Base-by-base conservation (phyloP, 2,113 vertebrate species). In the Loxodonta africana region DNA sequence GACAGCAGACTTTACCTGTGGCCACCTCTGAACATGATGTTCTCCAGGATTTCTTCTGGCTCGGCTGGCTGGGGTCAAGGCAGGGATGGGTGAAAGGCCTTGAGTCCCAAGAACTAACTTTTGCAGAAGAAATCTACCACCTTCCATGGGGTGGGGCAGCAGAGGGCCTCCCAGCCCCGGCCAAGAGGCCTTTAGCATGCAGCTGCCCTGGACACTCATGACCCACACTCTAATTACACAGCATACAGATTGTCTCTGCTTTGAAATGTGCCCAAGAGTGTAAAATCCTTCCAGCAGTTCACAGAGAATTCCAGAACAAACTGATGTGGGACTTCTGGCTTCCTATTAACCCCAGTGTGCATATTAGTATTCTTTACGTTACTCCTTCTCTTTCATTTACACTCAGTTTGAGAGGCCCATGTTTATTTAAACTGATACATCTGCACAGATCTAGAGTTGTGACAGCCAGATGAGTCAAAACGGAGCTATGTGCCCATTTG, bases 261-360 rank as follows among this genome's bases (percentile, higher is more conserved):
- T 46, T 87, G 44, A 87, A 87, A 88, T 88, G 26, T 26, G 51
- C 26, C 82, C 53, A 53, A n/a, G 23, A 74, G 30, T 57, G 51
- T 74, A n/a, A 57, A 37, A 53, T 53, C 15, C 1, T 65, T n/a
- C 73, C 25, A 15, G 3, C 8, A 8, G 25, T 3, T 33, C 21
- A 88, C 65, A 18, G 81, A 73, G 73, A 95, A 80, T 41, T 60
- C n/a, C 33, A 30, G 86, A 65, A 86, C 57, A 10, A 95, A 95
- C 14, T 3, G 48, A 95, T 73, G 5, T 37, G n/a, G 65, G 81
- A 77, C 30, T 30, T 76, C 44, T 71, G 78, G 53, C 21, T 83
- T 96, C 65, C 90, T 94, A 3, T 67, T 94, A 96, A 20, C 83
- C 84, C 51, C 17, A 73, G 37, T 21, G 14, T 14, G 2, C 77